Conservation (phyloP, 2,888 invertebrate genomes). For the Polia nebulosa region DNA sequence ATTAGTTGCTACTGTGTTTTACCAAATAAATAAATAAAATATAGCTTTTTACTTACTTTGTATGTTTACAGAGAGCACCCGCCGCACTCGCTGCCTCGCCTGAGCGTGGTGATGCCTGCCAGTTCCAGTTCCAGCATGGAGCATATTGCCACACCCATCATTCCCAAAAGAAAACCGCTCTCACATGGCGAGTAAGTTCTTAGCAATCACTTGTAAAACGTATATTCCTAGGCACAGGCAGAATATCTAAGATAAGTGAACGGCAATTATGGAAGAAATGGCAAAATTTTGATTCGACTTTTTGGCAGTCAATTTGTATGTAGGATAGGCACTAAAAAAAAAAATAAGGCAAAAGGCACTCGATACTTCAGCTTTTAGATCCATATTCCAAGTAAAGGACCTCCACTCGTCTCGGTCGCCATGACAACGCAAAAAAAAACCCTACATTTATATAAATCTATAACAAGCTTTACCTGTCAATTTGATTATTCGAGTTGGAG, state of each 20-base stretch:
- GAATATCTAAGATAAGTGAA: neutral
- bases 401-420: no score
- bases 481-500: no score
- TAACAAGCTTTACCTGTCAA: no score
- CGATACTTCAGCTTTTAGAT: no score
- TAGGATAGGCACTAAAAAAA: no score
- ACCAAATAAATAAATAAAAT: no score
- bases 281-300: neutral
- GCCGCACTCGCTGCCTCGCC: slow-evolving; percentile 81
- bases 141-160: slow-evolving; percentile 66
- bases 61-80: slow-evolving; percentile 80
- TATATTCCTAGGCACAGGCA: neutral
- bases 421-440: no score
- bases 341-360: no score
- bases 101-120: slow-evolving; percentile 84
- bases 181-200: slow-evolving; percentile 87
- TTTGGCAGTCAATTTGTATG: neutral
- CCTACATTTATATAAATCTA: no score
- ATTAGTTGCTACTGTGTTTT: no score
- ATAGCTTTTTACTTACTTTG: neutral
- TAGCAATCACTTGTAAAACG: neutral
- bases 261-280: no score
- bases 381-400: no score
- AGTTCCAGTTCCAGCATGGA: slow-evolving; percentile 83
- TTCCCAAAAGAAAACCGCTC: slow-evolving; percentile 69